Evolutionary conservation across 2,797 vertebrate genomes (phyloP).

Genomic region (Buphagus erythrorhynchus): DNA sequence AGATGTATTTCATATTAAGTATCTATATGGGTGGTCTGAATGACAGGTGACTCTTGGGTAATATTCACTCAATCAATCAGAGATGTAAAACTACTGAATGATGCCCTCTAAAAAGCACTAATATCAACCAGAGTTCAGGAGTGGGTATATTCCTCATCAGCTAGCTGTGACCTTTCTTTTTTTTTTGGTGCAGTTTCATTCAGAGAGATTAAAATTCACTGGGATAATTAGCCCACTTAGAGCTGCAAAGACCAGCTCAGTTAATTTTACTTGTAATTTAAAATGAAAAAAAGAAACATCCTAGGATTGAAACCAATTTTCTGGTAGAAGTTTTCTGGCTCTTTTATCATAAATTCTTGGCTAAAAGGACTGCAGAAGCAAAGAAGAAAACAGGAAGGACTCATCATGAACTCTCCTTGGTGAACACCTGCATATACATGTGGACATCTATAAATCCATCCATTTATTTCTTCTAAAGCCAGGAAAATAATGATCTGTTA

Average conservation of each 20-base stretch:
- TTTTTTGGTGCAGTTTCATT: not conserved
- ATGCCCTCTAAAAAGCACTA: not conserved
- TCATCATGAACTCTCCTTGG: not conserved
- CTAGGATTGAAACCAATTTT: not conserved
- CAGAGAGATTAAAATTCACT: not conserved
- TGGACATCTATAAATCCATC: not conserved
- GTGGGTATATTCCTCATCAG: not conserved
- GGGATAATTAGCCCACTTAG: not conserved
- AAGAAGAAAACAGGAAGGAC: not conserved
- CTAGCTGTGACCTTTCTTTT: not conserved
- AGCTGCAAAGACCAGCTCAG: not conserved
- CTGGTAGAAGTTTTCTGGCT: not conserved
- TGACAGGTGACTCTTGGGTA: not conserved
- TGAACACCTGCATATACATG: not conserved
- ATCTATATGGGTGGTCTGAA: not conserved
- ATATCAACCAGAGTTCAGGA: not conserved
- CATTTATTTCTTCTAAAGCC: not conserved
- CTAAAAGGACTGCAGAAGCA: not conserved
- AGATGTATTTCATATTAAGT: not conserved
- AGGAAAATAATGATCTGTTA: not conserved
- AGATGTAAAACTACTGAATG: not conserved
- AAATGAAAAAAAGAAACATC: fast-evolving
- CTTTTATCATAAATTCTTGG: not conserved
- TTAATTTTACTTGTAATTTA: not conserved
- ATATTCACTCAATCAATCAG: not conserved